phyloP scores from a whole-genome alignment of 2,888 invertebrate genomes.

The Chrysolina haemoptera region DNA sequence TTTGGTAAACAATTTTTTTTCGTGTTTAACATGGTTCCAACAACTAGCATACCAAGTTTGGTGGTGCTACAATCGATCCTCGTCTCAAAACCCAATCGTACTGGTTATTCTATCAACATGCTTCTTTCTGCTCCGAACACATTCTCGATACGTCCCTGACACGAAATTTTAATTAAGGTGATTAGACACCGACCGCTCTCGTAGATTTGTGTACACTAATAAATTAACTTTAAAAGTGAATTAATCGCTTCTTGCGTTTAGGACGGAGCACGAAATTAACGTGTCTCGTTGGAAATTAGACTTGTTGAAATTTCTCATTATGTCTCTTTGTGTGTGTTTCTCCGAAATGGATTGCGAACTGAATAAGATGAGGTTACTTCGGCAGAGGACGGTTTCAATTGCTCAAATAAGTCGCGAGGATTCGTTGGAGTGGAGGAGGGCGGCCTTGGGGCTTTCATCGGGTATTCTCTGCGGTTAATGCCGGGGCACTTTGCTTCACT shows the following conservation, averaged over 20 bases:
- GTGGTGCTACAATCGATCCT: too few species aligned
- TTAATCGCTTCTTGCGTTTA: slow-evolving; percentile 70
- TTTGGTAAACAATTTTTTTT: too few species aligned
- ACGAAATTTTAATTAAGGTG: slow-evolving; percentile 70
- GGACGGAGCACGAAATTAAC: slow-evolving; percentile 61
- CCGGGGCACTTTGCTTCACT: too few species aligned
- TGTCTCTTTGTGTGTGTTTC: slow-evolving; percentile 53
- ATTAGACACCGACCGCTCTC: slow-evolving; percentile 68
- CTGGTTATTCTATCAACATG: too few species aligned
- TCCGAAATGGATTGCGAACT: slow-evolving; percentile 24
- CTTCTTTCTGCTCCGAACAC: background rate
- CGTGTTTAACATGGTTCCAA: too few species aligned
- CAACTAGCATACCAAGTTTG: too few species aligned
- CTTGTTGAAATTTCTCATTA: slow-evolving; percentile 67
- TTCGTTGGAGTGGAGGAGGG: background rate
- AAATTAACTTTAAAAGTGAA: slow-evolving; percentile 71
- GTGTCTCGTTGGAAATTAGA: slow-evolving; percentile 63
- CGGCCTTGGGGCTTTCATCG: slow-evolving; percentile 1
- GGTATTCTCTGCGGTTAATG: background rate
- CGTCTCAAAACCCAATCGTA: too few species aligned
- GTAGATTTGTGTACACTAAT: slow-evolving; percentile 67
- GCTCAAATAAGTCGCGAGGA: slow-evolving; percentile 9
- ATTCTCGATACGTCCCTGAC: slow-evolving; percentile 34
- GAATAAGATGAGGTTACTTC: slow-evolving; percentile 23
- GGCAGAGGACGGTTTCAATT: slow-evolving; percentile 15